Conservation (phyloP, 53 echinoderm and acorn worm species). For the Patiria pectinifera region DNA sequence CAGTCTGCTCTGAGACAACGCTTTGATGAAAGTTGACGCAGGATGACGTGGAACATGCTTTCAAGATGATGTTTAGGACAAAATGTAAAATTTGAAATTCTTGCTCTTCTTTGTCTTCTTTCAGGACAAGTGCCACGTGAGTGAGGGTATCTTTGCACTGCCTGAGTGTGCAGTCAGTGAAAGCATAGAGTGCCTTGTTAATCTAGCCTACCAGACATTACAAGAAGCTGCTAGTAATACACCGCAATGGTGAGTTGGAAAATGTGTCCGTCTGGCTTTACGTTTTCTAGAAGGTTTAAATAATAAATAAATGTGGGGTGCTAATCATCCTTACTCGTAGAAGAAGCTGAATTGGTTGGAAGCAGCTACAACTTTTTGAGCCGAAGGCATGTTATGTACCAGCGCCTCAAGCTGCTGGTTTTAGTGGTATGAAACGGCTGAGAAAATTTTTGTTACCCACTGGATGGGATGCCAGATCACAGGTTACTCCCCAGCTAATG, state of each 20-base stretch:
- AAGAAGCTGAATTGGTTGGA: too few species aligned
- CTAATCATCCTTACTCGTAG: too few species aligned
- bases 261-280: background rate
- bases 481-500: too few species aligned
- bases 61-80: background rate
- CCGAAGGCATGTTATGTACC: too few species aligned
- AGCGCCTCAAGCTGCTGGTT: too few species aligned
- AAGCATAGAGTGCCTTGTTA: conserved; percentile 76
- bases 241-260: conserved; percentile 67
- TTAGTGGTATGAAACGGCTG: too few species aligned
- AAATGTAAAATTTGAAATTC: background rate
- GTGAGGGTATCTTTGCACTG: conserved; percentile 65
- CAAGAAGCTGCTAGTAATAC: conserved; percentile 81
- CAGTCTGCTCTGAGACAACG: too few species aligned
- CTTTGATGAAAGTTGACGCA: background rate
- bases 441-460: too few species aligned
- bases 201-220: conserved; percentile 83
- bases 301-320: too few species aligned
- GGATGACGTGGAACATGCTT: background rate
- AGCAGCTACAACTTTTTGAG: too few species aligned
- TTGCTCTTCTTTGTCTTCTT: background rate
- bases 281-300: background rate
- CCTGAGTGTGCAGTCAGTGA: conserved; percentile 76
- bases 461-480: too few species aligned
- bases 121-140: conserved; percentile 64